Evolutionary conservation across 2,888 invertebrate genomes (phyloP).

Genomic region (Isoperla grammatica): DNA sequence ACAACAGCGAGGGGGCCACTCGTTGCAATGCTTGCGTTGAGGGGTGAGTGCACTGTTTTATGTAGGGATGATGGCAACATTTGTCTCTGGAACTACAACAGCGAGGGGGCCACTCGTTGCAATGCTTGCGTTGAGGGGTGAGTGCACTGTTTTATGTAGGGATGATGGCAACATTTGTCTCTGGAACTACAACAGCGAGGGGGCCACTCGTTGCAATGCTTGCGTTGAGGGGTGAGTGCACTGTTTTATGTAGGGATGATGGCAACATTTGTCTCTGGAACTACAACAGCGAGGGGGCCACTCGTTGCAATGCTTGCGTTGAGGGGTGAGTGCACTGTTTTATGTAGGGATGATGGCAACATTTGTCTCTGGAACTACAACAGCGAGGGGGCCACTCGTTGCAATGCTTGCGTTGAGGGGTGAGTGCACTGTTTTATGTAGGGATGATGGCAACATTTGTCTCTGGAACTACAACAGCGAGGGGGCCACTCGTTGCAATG

Average conservation of each 20-base stretch:
- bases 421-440: too few relatives aligned
- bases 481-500: constrained; percentile 61
- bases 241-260: too few relatives aligned
- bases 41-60: too few relatives aligned
- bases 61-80: too few relatives aligned
- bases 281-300: constrained; percentile 61
- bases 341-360: too few relatives aligned
- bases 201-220: constrained; percentile 63
- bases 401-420: constrained; percentile 74
- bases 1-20: constrained; percentile 57
- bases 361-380: constrained; percentile 88
- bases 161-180: too few relatives aligned
- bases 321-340: constrained; percentile 67
- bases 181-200: constrained; percentile 76
- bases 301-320: constrained; percentile 69
- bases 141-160: too few relatives aligned
- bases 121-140: constrained; percentile 72
- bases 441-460: too few relatives aligned
- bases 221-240: constrained; percentile 69
- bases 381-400: constrained; percentile 58
- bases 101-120: constrained; percentile 62
- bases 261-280: constrained; percentile 92
- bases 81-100: constrained; percentile 84
- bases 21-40: constrained; percentile 73
- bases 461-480: constrained; percentile 81